Percentiles rank a stretch among this genome's conserved stretches.
These are phyloP conservation scores for Tetragonula carbonaria DNA, from an alignment of 2,888 invertebrate species.

Conservation along the genomic window DNA sequence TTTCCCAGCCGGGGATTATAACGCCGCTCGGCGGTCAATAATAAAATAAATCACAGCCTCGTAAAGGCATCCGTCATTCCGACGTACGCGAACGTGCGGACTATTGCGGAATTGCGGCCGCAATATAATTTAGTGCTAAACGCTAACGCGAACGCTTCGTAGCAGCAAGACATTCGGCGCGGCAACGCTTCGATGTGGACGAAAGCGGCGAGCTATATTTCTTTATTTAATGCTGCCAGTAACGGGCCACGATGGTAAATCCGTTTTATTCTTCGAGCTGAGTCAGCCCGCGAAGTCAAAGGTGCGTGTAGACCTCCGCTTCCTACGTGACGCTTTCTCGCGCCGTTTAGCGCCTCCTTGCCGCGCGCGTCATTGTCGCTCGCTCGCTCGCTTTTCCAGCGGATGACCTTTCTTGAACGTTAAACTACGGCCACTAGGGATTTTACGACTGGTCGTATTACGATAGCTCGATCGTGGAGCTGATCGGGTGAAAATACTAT, in stretches of 20 bases:
- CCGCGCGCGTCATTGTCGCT: constrained; percentile 37
- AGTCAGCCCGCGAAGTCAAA: constrained; percentile 74
- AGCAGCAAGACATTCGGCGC: constrained; percentile 65
- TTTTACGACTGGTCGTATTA: neutral
- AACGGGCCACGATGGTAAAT: constrained; percentile 78
- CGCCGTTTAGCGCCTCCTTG: constrained; percentile 49
- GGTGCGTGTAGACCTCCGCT: constrained; percentile 36
- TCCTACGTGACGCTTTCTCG: constrained; percentile 45
- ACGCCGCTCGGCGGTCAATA: constrained; percentile 72
- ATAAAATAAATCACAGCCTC: constrained; percentile 82
- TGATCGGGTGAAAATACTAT: neutral
- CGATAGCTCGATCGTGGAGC: neutral
- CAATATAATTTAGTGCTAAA: constrained; percentile 80
- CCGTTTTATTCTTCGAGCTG: constrained; percentile 80
- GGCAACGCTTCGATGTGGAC: constrained; percentile 59
- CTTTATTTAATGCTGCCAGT: constrained; percentile 81
- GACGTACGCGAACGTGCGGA: constrained; percentile 50
- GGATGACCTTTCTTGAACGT: constrained; percentile 14
- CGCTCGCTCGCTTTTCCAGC: constrained; percentile 24
- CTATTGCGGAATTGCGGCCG: constrained; percentile 80
- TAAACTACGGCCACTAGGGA: neutral
- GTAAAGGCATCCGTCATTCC: constrained; percentile 80
- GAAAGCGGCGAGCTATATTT: constrained; percentile 79
- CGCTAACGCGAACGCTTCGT: constrained; percentile 77
- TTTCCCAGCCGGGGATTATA: constrained; percentile 73